phyloP scores from a whole-genome alignment of 2,888 invertebrate species.

The Sialis fuliginosa region DNA sequence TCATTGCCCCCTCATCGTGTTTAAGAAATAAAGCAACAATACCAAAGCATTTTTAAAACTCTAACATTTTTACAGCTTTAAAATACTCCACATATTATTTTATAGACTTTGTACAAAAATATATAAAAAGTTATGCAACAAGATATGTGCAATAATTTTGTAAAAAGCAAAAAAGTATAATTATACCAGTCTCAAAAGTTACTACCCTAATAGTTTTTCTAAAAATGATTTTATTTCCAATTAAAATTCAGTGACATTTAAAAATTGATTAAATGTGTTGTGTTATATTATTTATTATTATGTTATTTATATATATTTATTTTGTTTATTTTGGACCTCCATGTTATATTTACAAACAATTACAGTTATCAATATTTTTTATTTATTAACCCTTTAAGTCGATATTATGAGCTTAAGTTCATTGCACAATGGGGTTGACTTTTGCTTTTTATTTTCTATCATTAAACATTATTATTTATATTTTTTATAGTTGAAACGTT shows the following conservation, averaged over 20 bases:
- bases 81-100: not conserved
- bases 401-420: too few species aligned
- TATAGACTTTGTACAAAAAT: not conserved
- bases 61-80: not conserved
- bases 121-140: not conserved
- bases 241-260: too few species aligned
- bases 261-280: too few species aligned
- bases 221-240: too few species aligned
- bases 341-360: too few species aligned
- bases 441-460: too few species aligned
- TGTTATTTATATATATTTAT: not conserved
- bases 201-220: not conserved
- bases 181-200: not conserved
- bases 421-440: too few species aligned
- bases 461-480: too few species aligned
- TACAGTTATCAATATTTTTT: too few species aligned
- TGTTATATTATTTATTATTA: not conserved
- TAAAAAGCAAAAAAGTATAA: not conserved
- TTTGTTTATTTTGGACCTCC: not conserved
- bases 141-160: not conserved
- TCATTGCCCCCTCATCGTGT: not conserved
- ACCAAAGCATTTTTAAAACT: slow-evolving; percentile 20
- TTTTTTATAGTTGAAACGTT: too few species aligned
- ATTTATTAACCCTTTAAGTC: not conserved
- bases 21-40: slow-evolving; percentile 24